A percentile compares a stretch with the other conserved stretches of the same genome.
phyloP scores from a whole-genome alignment of 2,797 vertebrate species.

The Chloroceryle inda region DNA sequence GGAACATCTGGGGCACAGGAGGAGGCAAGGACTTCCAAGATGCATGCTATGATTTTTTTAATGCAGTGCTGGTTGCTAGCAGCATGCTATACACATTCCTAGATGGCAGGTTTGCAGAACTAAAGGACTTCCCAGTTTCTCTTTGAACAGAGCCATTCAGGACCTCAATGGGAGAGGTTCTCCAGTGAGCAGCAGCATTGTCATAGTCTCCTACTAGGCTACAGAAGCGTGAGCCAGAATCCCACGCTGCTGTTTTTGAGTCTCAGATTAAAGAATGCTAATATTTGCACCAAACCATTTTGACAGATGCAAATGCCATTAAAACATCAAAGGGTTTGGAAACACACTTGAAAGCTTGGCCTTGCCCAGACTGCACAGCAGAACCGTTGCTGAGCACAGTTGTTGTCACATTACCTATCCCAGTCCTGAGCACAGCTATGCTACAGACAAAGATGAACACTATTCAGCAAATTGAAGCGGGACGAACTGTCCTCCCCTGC shows the following conservation, averaged over 20 bases:
- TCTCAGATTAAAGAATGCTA: constrained; percentile 23
- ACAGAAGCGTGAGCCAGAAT: background rate
- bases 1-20: background rate
- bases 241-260: constrained; percentile 13
- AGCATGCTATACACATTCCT: background rate
- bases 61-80: background rate
- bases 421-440: background rate
- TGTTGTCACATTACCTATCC: background rate
- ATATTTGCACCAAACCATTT: constrained; percentile 68
- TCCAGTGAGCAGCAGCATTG: background rate
- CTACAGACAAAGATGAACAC: background rate
- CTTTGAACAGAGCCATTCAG: background rate
- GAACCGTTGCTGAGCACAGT: background rate
- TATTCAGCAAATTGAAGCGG: background rate
- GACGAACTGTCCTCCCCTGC: background rate
- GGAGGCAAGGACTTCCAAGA: background rate
- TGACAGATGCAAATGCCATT: constrained; percentile 77
- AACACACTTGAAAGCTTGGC: constrained; percentile 34
- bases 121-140: background rate
- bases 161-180: background rate
- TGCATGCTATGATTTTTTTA: background rate
- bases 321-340: constrained; percentile 58
- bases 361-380: background rate
- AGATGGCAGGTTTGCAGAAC: background rate
- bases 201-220: background rate